Evolutionary conservation across 1,140 invertebrate genomes (phyloP), one percentile per base, ranked within the genome.

Genomic region (Drosophila truncata): DNA sequence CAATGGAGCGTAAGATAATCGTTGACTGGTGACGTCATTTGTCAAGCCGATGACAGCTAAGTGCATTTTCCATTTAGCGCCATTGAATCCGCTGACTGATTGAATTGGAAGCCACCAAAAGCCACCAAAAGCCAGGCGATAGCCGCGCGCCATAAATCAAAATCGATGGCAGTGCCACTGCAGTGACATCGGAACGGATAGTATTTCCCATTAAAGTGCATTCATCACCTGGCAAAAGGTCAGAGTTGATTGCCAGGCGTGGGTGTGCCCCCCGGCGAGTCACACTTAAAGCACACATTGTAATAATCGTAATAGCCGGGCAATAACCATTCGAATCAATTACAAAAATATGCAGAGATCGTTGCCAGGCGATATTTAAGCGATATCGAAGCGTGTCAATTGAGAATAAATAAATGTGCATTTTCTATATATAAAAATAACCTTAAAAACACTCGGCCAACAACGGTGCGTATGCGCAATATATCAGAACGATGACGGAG

Each of bases 391-490:
- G 72, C 78, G 85, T 88, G 84, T 78, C 80, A 71, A 80, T 59
- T 74, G 63, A 35, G 47, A 57, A 37, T 81, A 55, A 57, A 41
- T 74, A 66, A 54, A 57, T 81, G 61, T 65, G 29, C 62, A 65
- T 63, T 77, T 63, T 77, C 80, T 55, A 52, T 65, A 47, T 69
- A 67, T 80, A 42, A 72, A 65, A 55, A 75, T 90, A 90, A 88
- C 84, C 84, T 88, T 90, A 74, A 60, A 13, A 60, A 13, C 33
- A 41, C 25, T 41, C 29, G 52, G 73, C 41, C 37, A 74, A 88
- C 37, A 74, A 88, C 79, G 42, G 66, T 88, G 85, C 84, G 84
- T 90, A 90, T 86, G 82, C 54, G 83, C 80, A 70, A 84, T 82
- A 74, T 85, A 73, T 80, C 76, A 85, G 61, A 79, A 72, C 58